These are phyloP conservation scores for Nysson spinosus DNA, from an alignment of 2,888 invertebrate species.

Conservation along the genomic window DNA sequence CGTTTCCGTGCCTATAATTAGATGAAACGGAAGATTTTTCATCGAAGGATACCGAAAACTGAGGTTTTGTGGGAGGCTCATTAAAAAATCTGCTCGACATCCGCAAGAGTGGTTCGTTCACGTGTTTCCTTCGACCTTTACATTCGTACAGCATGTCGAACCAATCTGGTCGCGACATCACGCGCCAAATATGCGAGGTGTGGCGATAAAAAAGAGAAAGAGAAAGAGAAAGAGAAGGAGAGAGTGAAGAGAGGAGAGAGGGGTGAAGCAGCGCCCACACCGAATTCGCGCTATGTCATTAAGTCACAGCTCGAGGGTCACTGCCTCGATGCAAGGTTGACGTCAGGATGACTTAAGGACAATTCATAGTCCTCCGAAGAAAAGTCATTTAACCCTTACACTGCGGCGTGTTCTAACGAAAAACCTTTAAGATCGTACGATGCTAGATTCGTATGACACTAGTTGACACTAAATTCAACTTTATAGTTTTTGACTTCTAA, in stretches of 20 bases:
- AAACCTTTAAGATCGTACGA: too few species aligned
- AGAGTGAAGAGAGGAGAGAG: conserved; percentile 40
- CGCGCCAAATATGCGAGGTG: conserved; percentile 75
- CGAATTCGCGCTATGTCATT: conserved; percentile 60
- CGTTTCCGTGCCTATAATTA: too few species aligned
- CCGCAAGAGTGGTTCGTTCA: conserved; percentile 51
- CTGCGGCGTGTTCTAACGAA: too few species aligned
- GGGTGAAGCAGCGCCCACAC: conserved; percentile 65
- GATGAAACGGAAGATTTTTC: too few species aligned
- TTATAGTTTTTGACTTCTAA: too few species aligned
- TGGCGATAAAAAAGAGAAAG: conserved; percentile 59
- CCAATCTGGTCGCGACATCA: conserved; percentile 70
- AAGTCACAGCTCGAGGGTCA: conserved; percentile 51
- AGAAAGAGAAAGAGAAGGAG: conserved; percentile 12
- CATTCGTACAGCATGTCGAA: conserved; percentile 65
- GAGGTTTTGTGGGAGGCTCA: too few species aligned
- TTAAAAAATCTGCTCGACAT: conserved; percentile 51
- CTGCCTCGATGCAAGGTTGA: conserved; percentile 49
- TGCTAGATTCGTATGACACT: too few species aligned
- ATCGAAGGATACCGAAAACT: not conserved
- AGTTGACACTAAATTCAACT: too few species aligned
- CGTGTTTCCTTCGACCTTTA: conserved; percentile 62
- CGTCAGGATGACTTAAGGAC: conserved; percentile 19
- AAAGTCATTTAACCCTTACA: not conserved
- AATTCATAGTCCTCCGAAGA: not conserved